Base-by-base conservation (phyloP, 2,888 invertebrate genomes). In the Watsonalla cultraria region DNA sequence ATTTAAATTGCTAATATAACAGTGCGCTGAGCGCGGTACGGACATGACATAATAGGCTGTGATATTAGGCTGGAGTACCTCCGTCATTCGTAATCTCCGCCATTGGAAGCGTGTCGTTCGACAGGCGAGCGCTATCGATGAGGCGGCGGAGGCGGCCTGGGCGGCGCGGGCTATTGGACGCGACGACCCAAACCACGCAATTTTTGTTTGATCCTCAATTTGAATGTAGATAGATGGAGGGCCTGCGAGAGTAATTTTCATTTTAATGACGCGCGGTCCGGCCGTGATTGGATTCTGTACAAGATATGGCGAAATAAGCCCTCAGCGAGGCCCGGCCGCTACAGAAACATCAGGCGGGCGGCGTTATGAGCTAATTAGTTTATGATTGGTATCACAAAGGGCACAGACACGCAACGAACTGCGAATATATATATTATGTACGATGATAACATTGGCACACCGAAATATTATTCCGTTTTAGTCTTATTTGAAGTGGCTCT, bases 181-280 rank as follows among this genome's bases (percentile, higher is more conserved):
- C 24, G 24, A 24, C 24, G 24, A 24, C 59, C 52, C 61, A 62
- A 56, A 65, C 61, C 59, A 58, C 65, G 57, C 65, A 65, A 74
- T 77, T 76, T 79, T 77, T 74, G 74, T 78, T 80, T 78, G 78
- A 81, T 77, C 77, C 76, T 60, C 70, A 77, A 80, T 82, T 80
- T 77, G 68, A 75, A 80, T 80, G 73, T 69, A 76, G 73, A 79
- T 77, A 64, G 66, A 42, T 7, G 37, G 7, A 70, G 65, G 65
- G 60, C 60, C 67, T 61, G 62, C 60, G 53, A 51, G 66, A 61
- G 70, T 75, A 69, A 78, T 76, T 73, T 70, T 74, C 72, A 77
- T 82, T 74, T 68, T 72, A 78, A 80, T 66, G 62, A 62, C 64
- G 54, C 65, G 58, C 62, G 64, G 61, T 65, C 61, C 65, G 61